phyloP scores from a whole-genome alignment of 1,140 invertebrate genomes.

The Drosophila bocqueti region DNA sequence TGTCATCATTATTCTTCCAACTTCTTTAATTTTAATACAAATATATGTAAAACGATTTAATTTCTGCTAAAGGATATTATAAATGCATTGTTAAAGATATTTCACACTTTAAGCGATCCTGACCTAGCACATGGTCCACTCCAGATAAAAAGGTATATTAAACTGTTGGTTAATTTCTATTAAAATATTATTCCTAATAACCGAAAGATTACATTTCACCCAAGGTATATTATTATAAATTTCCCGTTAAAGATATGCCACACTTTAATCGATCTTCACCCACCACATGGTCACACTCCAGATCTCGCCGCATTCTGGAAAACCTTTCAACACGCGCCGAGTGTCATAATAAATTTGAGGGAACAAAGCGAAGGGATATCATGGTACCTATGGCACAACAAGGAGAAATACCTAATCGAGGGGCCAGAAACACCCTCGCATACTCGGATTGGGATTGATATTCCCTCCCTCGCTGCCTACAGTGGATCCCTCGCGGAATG shows the following conservation, averaged over 20 bases:
- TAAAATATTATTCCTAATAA: background rate
- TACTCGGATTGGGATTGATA: background rate
- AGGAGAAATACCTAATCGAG: slow-evolving; percentile 46
- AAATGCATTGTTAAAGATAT: too few species aligned
- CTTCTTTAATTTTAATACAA: background rate
- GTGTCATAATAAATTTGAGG: slow-evolving; percentile 77
- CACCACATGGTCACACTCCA: slow-evolving; percentile 51
- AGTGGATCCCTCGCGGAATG: slow-evolving; percentile 41
- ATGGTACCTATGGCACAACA: slow-evolving; percentile 6
- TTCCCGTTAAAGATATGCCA: background rate
- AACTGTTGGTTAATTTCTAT: background rate
- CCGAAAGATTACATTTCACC: background rate
- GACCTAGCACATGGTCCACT: background rate
- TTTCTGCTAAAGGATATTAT: too few species aligned
- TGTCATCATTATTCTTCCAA: background rate
- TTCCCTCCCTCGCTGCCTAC: slow-evolving; percentile 19
- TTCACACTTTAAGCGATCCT: background rate
- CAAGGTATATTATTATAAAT: background rate
- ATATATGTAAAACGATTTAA: too few species aligned
- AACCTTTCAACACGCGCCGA: slow-evolving; percentile 81
- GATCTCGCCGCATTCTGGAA: slow-evolving; percentile 38
- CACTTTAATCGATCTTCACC: slow-evolving; percentile 27
- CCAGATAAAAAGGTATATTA: background rate
- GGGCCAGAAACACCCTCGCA: slow-evolving; percentile 64
- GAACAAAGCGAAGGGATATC: slow-evolving; percentile 43